A percentile compares a stretch with the other conserved stretches of the same genome.
Evolutionary conservation across 2,113 vertebrate genomes (phyloP).

Genomic region (Rhegmatorhina hoffmannsi): DNA sequence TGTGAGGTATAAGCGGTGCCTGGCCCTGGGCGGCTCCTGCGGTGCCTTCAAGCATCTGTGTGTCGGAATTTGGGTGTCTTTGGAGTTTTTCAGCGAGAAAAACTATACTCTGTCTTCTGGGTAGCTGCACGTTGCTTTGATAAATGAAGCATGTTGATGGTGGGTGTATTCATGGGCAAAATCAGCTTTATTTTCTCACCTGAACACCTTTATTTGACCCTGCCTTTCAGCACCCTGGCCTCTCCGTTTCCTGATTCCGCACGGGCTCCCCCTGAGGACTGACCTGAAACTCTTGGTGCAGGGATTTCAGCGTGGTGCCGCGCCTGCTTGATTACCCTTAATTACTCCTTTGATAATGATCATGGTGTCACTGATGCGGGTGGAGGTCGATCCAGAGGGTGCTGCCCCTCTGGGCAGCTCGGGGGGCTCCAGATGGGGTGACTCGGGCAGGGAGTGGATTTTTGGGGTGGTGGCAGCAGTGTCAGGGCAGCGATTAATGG

Average conservation of each 20-base stretch:
- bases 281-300: accelerated
- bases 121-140: accelerated
- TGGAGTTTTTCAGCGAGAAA: background rate
- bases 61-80: background rate
- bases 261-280: background rate
- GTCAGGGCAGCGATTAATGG: background rate
- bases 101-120: background rate
- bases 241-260: accelerated
- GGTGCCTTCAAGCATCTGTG: accelerated
- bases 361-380: background rate
- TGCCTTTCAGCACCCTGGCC: accelerated
- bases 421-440: background rate
- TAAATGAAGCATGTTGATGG: background rate
- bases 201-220: background rate
- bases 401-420: background rate
- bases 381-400: accelerated
- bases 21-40: accelerated
- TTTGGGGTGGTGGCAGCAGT: background rate
- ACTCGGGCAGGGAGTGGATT: background rate
- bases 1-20: background rate
- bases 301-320: accelerated
- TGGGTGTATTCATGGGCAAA: background rate
- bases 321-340: background rate
- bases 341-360: background rate
- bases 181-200: accelerated